Base-by-base conservation (phyloP, 2,888 invertebrate species). In the Polymixis flavicincta region DNA sequence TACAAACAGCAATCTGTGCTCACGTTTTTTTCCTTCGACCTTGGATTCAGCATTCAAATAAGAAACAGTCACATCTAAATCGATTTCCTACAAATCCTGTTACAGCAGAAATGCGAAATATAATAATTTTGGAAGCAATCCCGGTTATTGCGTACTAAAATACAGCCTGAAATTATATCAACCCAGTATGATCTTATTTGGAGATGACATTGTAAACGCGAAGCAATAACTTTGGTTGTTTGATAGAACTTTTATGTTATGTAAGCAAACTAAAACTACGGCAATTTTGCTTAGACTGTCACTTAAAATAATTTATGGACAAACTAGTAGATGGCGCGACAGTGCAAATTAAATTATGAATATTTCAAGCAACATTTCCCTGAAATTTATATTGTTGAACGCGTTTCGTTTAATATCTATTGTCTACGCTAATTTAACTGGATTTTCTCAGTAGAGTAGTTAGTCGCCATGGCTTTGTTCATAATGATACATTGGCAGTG, bases 301-400 rank as follows among this genome's bases (percentile, higher is more conserved):
- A 48, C 37, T n/a, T n/a, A 13, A 22, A 57, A 60, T 60, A n/a
- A 74, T 50, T 50, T 32, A 52, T 60, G 22, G 6, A 25, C 13
- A 59, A 45, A 59, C n/a, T 37, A n/a, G 13, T 52, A 75, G 28
- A 60, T 45, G 32, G 32, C 22, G 52, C 45, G 52, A 22, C 52
- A 14, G 19, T 52, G 45, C 11, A 74, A 74, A 76, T 54, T 0
- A 32, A 74, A 76, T 76, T 13, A 76, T 61, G 25, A 60, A 76
- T 75, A 60, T 52, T 75, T 45, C 52, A 54, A 32, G 25, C n/a
- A 17, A 54, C 11, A 8, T 52, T 61, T 52, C 52, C 8, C 5
- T 32, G 63, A 17, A 54, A 61, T 61, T 74, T 22, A 76, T 60
- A 45, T 74, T n/a, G 42, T 42, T 37, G 25, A 7, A 25, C 42